These are phyloP conservation scores for Lepus timidus DNA, from an alignment of 2,113 vertebrate species.

Conservation along the genomic window DNA sequence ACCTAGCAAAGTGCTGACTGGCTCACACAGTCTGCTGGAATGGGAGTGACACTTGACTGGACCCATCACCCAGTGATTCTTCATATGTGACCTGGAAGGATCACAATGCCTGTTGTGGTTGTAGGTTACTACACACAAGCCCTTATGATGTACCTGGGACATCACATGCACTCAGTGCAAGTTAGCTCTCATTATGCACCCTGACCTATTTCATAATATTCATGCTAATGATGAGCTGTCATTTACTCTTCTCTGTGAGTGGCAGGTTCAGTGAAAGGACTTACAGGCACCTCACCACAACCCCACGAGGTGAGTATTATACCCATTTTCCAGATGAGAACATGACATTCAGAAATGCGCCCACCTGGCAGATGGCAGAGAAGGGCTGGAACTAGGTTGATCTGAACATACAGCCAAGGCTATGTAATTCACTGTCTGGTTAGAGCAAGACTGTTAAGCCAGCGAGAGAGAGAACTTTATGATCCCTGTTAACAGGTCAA, in stretches of 20 bases:
- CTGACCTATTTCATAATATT: background rate
- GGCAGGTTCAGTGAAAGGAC: background rate
- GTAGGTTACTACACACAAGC: background rate
- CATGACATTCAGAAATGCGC: background rate
- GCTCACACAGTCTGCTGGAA: background rate
- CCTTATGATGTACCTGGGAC: background rate
- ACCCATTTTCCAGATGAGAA: background rate
- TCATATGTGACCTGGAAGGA: background rate
- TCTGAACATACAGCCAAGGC: background rate
- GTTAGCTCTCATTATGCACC: background rate
- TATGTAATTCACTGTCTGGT: background rate
- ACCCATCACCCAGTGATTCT: background rate
- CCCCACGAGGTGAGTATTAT: background rate
- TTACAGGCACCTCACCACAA: background rate
- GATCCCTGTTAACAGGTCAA: background rate
- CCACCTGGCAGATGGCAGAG: background rate
- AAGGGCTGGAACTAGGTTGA: background rate
- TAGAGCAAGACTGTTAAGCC: background rate
- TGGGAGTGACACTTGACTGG: accelerated
- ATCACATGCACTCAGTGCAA: background rate
- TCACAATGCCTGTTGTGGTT: background rate
- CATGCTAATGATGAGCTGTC: background rate
- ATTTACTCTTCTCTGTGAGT: background rate
- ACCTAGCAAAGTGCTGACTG: background rate
- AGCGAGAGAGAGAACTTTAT: background rate